A percentile compares a stretch with the other conserved stretches of the same genome.
Evolutionary conservation across 2,797 vertebrate species (phyloP).

Genomic region (Microcaecilia unicolor): DNA sequence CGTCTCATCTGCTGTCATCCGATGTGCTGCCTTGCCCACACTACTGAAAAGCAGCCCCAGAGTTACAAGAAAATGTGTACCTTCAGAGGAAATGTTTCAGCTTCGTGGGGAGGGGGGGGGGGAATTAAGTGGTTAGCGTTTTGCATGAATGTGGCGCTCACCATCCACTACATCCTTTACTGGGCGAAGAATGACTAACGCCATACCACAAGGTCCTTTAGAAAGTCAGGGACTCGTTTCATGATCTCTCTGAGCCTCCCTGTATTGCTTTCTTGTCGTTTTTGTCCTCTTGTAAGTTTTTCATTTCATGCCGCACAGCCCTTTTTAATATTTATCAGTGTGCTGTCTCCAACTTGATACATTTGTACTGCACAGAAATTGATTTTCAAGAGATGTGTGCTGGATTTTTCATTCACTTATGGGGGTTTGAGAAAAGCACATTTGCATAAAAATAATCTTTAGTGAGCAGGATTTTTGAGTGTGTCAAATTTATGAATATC

Average conservation of each 20-base stretch:
- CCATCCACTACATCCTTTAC: slow-evolving; percentile 25
- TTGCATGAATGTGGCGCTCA: slow-evolving; percentile 20
- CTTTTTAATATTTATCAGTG: slow-evolving; percentile 75
- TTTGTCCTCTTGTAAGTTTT: slow-evolving; percentile 25
- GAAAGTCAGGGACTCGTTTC: slow-evolving; percentile 16
- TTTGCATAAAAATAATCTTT: slow-evolving; percentile 80
- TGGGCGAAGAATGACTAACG: slow-evolving; percentile 33
- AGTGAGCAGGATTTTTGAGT: slow-evolving; percentile 60
- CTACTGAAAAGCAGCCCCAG: slow-evolving; percentile 21
- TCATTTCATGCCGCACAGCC: slow-evolving; percentile 56
- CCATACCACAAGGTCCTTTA: slow-evolving; percentile 22
- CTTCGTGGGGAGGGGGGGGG: slow-evolving; percentile 17
- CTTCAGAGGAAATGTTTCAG: slow-evolving; percentile 23
- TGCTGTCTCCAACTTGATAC: slow-evolving; percentile 45
- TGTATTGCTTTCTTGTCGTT: not conserved
- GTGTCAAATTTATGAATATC: slow-evolving; percentile 52
- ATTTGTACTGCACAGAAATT: slow-evolving; percentile 54
- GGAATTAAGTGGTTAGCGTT: slow-evolving; percentile 26
- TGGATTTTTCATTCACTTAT: slow-evolving; percentile 55
- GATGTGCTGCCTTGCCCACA: slow-evolving; percentile 2
- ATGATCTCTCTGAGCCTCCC: slow-evolving; percentile 27
- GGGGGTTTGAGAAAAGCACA: slow-evolving; percentile 36
- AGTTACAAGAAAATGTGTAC: slow-evolving; percentile 32
- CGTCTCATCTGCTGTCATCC: slow-evolving; percentile 14
- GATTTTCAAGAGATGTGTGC: slow-evolving; percentile 80